phyloP scores from a whole-genome alignment of 2,888 invertebrate genomes.

The Tipula unca region DNA sequence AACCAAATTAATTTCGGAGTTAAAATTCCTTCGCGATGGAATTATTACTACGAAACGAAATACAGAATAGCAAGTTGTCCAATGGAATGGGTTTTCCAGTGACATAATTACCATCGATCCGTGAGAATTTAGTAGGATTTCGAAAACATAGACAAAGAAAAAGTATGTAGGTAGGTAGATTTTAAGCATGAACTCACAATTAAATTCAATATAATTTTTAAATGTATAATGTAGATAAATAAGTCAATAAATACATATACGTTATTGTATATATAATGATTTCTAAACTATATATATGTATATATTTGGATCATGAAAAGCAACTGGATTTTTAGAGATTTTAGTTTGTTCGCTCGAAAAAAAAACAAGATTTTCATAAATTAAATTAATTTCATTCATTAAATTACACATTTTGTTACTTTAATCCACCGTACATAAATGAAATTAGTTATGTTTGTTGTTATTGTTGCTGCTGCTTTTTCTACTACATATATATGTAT shows the following conservation, averaged over 20 bases:
- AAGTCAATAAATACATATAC: not conserved
- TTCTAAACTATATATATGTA: not conserved
- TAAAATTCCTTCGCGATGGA: too few relatives aligned
- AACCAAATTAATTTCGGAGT: too few relatives aligned
- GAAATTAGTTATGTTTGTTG: not conserved
- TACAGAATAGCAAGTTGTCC: too few relatives aligned
- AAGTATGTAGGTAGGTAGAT: not conserved
- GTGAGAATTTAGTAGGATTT: too few relatives aligned
- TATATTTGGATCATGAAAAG: not conserved
- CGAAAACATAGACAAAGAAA: too few relatives aligned
- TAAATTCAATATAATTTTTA: not conserved
- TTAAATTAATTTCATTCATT: not conserved
- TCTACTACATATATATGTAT: not conserved
- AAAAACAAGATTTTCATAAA: not conserved
- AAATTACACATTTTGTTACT: not conserved
- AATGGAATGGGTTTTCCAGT: too few relatives aligned
- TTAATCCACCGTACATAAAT: not conserved
- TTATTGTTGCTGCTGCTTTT: not conserved
- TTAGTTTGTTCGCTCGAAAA: not conserved
- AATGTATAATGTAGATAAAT: not conserved
- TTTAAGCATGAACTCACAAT: not conserved
- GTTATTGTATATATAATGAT: not conserved
- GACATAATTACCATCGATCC: too few relatives aligned
- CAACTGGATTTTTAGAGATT: not conserved
- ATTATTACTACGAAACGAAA: too few relatives aligned